These are phyloP conservation scores for Drosophila seguyi DNA, from an alignment of 1,140 invertebrate genomes.

Conservation along the genomic window DNA sequence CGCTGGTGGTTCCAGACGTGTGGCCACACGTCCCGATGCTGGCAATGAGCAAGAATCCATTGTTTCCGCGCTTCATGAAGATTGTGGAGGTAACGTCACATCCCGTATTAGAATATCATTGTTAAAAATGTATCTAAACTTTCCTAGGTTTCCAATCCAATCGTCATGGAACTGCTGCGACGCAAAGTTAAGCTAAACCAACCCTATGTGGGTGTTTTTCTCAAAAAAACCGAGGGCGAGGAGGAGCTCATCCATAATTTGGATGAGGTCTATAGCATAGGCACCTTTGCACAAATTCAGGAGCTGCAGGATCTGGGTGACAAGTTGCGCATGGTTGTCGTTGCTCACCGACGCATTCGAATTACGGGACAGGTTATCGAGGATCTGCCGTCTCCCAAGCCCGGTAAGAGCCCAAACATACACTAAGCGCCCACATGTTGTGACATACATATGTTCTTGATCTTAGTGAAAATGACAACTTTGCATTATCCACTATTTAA, in stretches of 20 bases:
- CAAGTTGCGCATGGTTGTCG: constrained; percentile 95
- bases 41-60: constrained; percentile 96
- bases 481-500: constrained; percentile 85
- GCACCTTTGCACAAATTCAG: constrained; percentile 99
- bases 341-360: constrained; percentile 95
- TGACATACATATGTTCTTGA: constrained; percentile 60
- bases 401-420: constrained; percentile 50
- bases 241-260: constrained; percentile 94
- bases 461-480: constrained; percentile 85
- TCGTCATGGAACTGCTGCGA: constrained; percentile 95
- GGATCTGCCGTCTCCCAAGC: constrained; percentile 87
- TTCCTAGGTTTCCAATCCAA: constrained; percentile 92
- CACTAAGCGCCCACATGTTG: constrained; percentile 50
- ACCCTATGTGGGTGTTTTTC: constrained; percentile 98
- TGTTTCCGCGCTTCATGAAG: constrained; percentile 99
- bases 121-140: background rate
- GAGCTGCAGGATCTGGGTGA: constrained; percentile 98
- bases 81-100: constrained; percentile 92
- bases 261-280: constrained; percentile 95
- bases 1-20: constrained; percentile 97
- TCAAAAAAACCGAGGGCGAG: constrained; percentile 97
- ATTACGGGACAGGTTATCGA: constrained; percentile 92
- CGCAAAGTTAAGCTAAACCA: constrained; percentile 98
- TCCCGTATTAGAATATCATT: background rate
- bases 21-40: constrained; percentile 98